Evolutionary conservation across 2,888 invertebrate genomes (phyloP), one percentile per base, ranked within the genome.

Genomic region (Euclidia mi): DNA sequence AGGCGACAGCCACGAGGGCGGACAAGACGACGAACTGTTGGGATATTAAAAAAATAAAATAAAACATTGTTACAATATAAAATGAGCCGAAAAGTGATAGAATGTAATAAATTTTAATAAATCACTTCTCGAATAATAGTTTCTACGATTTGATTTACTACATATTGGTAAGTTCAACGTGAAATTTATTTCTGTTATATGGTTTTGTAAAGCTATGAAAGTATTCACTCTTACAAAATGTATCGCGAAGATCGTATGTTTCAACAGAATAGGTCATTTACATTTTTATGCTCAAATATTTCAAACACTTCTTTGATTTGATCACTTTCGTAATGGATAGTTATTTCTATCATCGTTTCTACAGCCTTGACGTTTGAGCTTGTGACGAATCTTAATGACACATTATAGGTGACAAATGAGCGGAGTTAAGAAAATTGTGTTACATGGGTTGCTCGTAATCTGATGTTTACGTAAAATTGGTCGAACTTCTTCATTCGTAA

Each of bases 11-110:
- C 58, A 90, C 82, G 9, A 94, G 75, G 52, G 84, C 87, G 18
- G 89, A 89, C 12, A 94, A 58, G 37, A 87, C 88, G 61, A 91
- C 72, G 65, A 94, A 86, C 95, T 95, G 85, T 12, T 78, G 82
- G 65, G 56, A 51, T 68, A 52, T 59, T 14, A n/a, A 0, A 47
- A 61, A 37, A 38, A 42, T 58, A 32, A 48, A 4, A 18, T n/a
- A 18, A 35, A n/a, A n/a, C n/a, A n/a, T n/a, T n/a, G n/a, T n/a
- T 25, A 25, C 7, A 4, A 6, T 6, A 25, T 1, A 25, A 25
- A 25, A 25, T 25, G 20, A 25, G 2, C 0, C 20, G 4, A 1
- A 25, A 25, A 25, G 6, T 25, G 7, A 7, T 7, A 6, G 20
- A 6, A 25, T 25, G 7, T 25, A 20, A 25, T 25, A 25, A 25